Percentiles rank a stretch among this genome's conserved stretches.
These are phyloP conservation scores for Synergus itoensis DNA, from an alignment of 2,888 invertebrate species.

Conservation along the genomic window DNA sequence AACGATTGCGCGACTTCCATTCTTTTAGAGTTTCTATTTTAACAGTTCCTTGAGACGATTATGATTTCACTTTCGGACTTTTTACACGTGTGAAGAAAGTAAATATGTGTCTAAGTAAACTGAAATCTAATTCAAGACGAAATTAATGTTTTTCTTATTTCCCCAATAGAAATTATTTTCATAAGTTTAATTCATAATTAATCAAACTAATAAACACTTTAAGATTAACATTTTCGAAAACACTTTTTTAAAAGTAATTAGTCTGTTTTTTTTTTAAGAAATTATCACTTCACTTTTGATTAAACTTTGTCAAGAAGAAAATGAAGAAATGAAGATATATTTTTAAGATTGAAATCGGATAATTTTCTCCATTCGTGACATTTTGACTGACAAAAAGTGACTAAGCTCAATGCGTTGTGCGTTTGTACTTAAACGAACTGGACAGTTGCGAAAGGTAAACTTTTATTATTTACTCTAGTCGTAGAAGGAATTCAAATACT, in stretches of 20 bases:
- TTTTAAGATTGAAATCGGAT: background rate
- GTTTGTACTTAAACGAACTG: slow-evolving; percentile 16
- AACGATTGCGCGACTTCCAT: slow-evolving; percentile 59
- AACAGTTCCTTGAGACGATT: slow-evolving; percentile 8
- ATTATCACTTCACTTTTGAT: background rate
- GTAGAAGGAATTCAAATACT: slow-evolving; percentile 20
- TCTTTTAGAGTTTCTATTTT: slow-evolving; percentile 43
- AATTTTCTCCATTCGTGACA: background rate
- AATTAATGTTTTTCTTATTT: background rate
- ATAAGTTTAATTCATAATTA: background rate
- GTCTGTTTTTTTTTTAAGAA: background rate
- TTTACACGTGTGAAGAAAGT: slow-evolving; percentile 22
- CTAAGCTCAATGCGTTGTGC: slow-evolving; percentile 19
- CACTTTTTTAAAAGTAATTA: background rate
- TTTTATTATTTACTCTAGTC: slow-evolving; percentile 10
- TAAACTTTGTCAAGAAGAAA: background rate
- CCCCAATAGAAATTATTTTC: background rate
- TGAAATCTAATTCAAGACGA: no score
- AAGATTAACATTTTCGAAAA: background rate
- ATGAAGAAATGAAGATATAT: background rate
- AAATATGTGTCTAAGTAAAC: background rate
- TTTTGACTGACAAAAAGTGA: slow-evolving; percentile 17
- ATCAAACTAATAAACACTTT: no score
- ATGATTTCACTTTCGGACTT: slow-evolving; percentile 12
- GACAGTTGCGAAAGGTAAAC: slow-evolving; percentile 19